Percentiles rank a stretch among this genome's conserved stretches.
Evolutionary conservation across 2,888 invertebrate genomes (phyloP).

Genomic region (Meloe dianella): DNA sequence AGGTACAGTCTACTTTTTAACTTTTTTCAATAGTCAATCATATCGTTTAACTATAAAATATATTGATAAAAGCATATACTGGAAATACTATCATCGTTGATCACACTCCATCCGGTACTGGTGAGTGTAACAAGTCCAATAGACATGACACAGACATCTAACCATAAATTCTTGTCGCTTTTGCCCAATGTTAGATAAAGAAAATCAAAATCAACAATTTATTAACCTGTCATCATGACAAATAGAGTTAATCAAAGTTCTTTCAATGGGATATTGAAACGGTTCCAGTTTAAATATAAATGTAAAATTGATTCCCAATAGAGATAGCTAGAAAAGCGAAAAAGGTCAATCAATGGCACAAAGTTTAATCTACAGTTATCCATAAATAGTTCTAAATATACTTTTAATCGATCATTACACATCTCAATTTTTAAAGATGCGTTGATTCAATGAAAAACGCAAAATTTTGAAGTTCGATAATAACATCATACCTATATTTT

Average conservation of each 20-base stretch:
- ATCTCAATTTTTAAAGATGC: not conserved
- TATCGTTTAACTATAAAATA: not conserved
- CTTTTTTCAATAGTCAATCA: not conserved
- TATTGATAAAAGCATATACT: not conserved
- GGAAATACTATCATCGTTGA: not conserved
- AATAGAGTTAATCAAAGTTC: not conserved
- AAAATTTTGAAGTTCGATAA: not conserved
- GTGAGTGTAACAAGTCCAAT: not conserved
- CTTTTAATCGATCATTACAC: not conserved
- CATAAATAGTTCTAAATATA: not conserved
- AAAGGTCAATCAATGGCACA: not conserved
- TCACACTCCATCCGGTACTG: not conserved
- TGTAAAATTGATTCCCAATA: not conserved
- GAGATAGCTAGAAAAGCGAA: not conserved
- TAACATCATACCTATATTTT: not conserved
- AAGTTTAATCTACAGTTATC: no score
- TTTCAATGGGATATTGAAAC: not conserved
- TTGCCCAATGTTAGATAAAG: not conserved
- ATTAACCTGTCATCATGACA: not conserved
- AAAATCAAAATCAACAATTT: not conserved
- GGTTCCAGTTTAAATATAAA: not conserved
- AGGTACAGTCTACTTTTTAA: not conserved
- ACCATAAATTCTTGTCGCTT: not conserved
- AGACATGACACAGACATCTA: not conserved
- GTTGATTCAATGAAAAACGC: not conserved